Conservation (phyloP, 2,888 invertebrate genomes). For the Gnatocerus cornutus region DNA sequence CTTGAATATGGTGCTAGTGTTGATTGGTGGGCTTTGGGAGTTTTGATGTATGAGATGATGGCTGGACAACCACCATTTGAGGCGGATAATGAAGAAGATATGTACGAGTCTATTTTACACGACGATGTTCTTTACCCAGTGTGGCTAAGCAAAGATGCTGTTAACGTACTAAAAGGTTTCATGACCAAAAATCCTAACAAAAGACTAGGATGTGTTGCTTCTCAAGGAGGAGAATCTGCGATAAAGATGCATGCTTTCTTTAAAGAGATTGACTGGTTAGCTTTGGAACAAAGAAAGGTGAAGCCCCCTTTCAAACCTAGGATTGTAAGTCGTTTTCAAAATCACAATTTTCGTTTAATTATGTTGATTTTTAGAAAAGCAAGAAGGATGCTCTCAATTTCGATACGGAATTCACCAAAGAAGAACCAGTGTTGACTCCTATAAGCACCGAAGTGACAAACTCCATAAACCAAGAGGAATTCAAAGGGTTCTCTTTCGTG, state of each 20-base stretch:
- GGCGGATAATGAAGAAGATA: slow-evolving; percentile 99
- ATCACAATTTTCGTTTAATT: slow-evolving; percentile 84
- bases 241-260: slow-evolving; percentile 95
- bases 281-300: slow-evolving; percentile 90
- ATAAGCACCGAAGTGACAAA: slow-evolving; percentile 91
- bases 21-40: slow-evolving; percentile 98
- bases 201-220: slow-evolving; percentile 90
- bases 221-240: slow-evolving; percentile 85
- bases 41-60: slow-evolving; percentile 99
- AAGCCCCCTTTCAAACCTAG: slow-evolving; percentile 99
- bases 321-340: slow-evolving; percentile 90
- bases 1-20: slow-evolving; percentile 88
- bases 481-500: slow-evolving; percentile 97
- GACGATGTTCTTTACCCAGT: slow-evolving; percentile 99
- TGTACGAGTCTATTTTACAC: slow-evolving; percentile 98
- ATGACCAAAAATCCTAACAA: slow-evolving; percentile 98
- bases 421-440: slow-evolving; percentile 97
- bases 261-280: slow-evolving; percentile 97
- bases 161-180: slow-evolving; percentile 93
- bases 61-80: slow-evolving; percentile 99
- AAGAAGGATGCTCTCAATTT: slow-evolving; percentile 98
- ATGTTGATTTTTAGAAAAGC: slow-evolving; percentile 92
- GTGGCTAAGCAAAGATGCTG: slow-evolving; percentile 94
- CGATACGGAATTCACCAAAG: slow-evolving; percentile 99
- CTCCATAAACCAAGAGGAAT: slow-evolving; percentile 98